Conservation (phyloP, 2,113 vertebrate species). For the Chrysemys picta region DNA sequence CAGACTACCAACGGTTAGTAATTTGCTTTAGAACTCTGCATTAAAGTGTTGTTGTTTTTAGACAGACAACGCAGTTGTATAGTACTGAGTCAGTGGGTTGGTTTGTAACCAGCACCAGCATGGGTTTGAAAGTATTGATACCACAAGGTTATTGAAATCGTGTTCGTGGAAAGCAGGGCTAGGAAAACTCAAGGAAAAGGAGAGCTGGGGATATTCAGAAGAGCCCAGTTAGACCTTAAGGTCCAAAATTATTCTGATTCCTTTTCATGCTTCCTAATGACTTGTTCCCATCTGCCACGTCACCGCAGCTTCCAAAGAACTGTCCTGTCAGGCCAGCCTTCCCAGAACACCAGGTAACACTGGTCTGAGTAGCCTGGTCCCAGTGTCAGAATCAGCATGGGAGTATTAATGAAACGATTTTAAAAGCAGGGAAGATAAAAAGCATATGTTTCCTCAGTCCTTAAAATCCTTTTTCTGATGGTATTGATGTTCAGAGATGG, state of each 20-base stretch:
- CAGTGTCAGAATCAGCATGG: neutral
- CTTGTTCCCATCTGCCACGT: neutral
- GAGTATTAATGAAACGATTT: neutral
- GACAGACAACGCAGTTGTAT: neutral
- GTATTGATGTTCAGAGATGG: accelerated
- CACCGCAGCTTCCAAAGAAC: neutral
- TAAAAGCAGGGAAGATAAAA: neutral
- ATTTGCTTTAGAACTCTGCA: neutral
- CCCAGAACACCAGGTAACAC: neutral
- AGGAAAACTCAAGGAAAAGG: neutral
- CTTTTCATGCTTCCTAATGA: neutral
- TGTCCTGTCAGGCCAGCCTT: no score
- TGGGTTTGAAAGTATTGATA: neutral
- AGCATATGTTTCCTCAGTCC: neutral
- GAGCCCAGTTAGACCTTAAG: accelerated
- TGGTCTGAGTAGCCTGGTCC: neutral
- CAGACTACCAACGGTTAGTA: constrained; percentile 28
- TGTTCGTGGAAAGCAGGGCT: accelerated
- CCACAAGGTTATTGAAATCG: neutral
- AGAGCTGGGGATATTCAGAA: neutral
- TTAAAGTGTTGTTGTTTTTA: neutral
- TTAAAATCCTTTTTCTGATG: neutral
- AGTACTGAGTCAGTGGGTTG: neutral
- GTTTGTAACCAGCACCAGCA: neutral
- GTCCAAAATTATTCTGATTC: neutral